Base-by-base conservation (phyloP, 2,113 vertebrate species). In the Thomomys bottae region DNA sequence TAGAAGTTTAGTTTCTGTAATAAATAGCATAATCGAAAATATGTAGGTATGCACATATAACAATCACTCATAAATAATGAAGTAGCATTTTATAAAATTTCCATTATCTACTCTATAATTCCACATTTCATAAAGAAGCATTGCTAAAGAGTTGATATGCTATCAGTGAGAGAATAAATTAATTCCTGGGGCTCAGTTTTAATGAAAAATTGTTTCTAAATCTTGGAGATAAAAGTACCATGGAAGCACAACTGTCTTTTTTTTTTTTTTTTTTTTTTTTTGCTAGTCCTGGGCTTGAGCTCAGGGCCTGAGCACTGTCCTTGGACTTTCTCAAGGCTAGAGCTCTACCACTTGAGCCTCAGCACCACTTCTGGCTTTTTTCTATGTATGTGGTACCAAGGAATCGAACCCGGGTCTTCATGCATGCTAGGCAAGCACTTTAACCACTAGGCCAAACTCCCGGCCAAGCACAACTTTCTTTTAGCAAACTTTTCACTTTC, bases 1-100 rank as follows among this genome's bases (percentile, higher is more conserved):
- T 71, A 9, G 23, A 95, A 76, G 92, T 87, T 87, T 18, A 75
- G 57, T 95, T 92, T 61, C 12, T 89, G 82, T 18, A 87, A 59
- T 89, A 84, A 90, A 57, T 90, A 8, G 84, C 49, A 28, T 87
- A 45, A 84, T 66, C 7, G 45, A 54, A 40, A 36, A 82, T 42
- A 68, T 38, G 4, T 26, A 94, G 20, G n/a, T 54, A 61, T 45
- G 49, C 36, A 66, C 2, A 81, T 42, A 82, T 32, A 75, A 6
- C 17, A 5, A 89, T 49, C 30, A 83, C 83, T 91, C 73, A 7
- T 76, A 36, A 83, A 15, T 34, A n/a, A 61, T 75, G 24, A 82
- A 82, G 24, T 40, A 87, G 6, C 66, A 0, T 64, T 85, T 42
- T 88, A 83, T 61, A 84, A 84, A 82, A 82, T 42, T 93, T 82